Evolutionary conservation across 2,113 vertebrate genomes (phyloP).

Genomic region (Pitta sordida): DNA sequence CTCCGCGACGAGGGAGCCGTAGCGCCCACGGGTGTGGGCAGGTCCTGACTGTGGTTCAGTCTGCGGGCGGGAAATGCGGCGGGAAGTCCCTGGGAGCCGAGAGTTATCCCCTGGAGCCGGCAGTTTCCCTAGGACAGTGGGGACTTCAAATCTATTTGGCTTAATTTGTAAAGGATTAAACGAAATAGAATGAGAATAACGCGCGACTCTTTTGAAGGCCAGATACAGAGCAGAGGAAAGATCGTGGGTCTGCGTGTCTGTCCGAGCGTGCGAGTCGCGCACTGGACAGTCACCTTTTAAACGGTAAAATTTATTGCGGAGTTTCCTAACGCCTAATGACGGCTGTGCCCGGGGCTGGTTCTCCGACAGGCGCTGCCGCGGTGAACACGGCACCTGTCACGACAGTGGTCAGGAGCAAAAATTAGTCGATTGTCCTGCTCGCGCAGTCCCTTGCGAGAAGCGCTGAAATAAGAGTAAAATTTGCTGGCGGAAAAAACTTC

Average conservation of each 20-base stretch:
- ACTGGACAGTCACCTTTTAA: neutral
- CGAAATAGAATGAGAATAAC: neutral
- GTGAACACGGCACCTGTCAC: neutral
- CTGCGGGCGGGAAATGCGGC: neutral
- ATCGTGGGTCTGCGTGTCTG: rapidly evolving
- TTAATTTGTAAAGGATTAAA: neutral
- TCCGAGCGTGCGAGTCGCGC: rapidly evolving
- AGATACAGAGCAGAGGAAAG: neutral
- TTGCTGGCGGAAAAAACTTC: neutral
- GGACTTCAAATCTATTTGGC: neutral
- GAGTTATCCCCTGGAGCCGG: neutral
- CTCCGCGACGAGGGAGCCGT: rapidly evolving
- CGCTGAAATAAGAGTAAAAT: neutral
- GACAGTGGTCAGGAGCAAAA: neutral
- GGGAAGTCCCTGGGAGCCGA: neutral
- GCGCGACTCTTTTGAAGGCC: neutral
- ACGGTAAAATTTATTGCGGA: neutral
- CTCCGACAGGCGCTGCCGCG: neutral
- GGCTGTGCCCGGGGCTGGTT: neutral
- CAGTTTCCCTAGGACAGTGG: neutral
- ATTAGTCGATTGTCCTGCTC: neutral
- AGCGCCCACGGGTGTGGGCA: neutral
- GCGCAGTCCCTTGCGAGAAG: neutral
- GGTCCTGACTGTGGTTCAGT: neutral
- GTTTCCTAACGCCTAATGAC: neutral